Evolutionary conservation across 64 coral and sea anemone species (phyloP).

Genomic region (Stichodactyla mertensii): DNA sequence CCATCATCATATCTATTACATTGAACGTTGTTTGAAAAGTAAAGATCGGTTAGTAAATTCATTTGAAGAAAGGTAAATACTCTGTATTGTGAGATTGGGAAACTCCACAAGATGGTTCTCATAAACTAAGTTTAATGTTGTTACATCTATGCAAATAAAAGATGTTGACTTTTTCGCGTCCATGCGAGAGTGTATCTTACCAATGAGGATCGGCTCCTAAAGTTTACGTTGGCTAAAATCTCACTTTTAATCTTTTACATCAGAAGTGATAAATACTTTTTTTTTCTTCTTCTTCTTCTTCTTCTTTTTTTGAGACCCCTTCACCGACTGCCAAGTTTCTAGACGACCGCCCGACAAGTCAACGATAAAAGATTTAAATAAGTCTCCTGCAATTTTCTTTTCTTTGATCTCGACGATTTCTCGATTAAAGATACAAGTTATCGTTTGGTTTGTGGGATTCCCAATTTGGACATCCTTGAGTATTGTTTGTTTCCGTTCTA

Average conservation of each 20-base stretch:
- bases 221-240: not conserved
- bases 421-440: constrained; percentile 4
- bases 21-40: not conserved
- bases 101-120: not conserved
- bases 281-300: no score
- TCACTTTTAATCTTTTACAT: not conserved
- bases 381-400: not conserved
- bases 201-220: not conserved
- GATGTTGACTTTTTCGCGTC: not conserved
- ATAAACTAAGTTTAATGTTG: not conserved
- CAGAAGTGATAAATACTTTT: not conserved
- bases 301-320: not conserved
- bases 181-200: not conserved
- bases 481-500: not conserved
- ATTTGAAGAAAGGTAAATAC: not conserved
- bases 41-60: not conserved
- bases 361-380: not conserved
- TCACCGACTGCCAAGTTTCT: not conserved
- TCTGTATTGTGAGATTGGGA: not conserved
- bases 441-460: not conserved
- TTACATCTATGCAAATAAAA: not conserved
- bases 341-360: not conserved
- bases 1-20: not conserved
- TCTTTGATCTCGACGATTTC: not conserved
- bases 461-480: not conserved